Evolutionary conservation across 1,140 invertebrate genomes (phyloP), one percentile per base, ranked within the genome.

Genomic region (Cherax destructor): DNA sequence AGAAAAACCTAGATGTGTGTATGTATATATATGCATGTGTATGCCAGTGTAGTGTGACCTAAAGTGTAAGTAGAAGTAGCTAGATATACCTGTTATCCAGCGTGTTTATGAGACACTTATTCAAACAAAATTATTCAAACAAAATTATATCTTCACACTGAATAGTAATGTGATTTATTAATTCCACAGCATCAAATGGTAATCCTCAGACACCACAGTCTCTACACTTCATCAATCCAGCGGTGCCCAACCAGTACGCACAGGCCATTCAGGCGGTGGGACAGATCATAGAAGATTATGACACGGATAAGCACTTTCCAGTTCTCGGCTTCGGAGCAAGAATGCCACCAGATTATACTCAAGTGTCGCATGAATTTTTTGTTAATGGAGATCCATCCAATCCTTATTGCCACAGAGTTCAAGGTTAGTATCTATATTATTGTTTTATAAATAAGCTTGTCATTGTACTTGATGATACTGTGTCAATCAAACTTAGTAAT

Each of bases 281-380:
- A 0, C 94, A 96, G 74, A 97, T 97, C 86, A 96, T 97, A 80
- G 95, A 96, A 94, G 96, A 96, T 93, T 97, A 97, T 93, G 95
- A 95, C 92, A 93, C 93, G 49, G 95, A 95, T 90, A 96, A 96
- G 30, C 61, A 69, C 59, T 88, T 69, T 41, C 78, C 78, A 78
- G 77, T 72, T 49, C 94, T 96, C n/a, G 96, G 86, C 41, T 88
- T 80, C 81, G 77, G 86, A 72, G 77, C 77, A 4, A 88, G 95
- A 86, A 92, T 96, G 61, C 96, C 96, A 30, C 95, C 95, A 6
- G 92, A 95, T 93, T 92, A 83, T 47, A 95, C 95, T 18, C 88
- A 93, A 91, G 95, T 96, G 6, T 96, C 95, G 16, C 95, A 96
- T 94, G 95, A 96, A 93, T 96, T 96, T 94, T 95, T 95, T 92